A percentile compares a stretch with the other conserved stretches of the same genome.
These are phyloP conservation scores for Linnaemya tessellans DNA, from an alignment of 2,888 invertebrate genomes.

Conservation along the genomic window DNA sequence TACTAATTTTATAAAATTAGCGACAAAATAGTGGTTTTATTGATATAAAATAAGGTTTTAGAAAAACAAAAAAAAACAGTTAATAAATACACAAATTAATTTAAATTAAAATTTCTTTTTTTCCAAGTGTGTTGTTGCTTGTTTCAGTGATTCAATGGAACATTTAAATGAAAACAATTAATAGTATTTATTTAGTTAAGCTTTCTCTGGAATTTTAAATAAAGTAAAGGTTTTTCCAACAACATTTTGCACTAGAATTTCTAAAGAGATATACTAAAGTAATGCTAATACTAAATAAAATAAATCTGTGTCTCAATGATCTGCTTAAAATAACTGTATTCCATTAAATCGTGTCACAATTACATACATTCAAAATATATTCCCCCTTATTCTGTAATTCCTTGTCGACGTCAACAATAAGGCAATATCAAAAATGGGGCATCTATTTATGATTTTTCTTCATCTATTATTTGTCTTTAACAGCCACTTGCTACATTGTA, in stretches of 20 bases:
- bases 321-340: neutral
- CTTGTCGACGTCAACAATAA: no score
- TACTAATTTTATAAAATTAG: conserved; percentile 67
- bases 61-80: neutral
- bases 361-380: no score
- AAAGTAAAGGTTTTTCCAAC: neutral
- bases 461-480: no score
- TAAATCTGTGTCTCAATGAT: neutral
- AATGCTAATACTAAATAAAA: neutral
- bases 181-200: neutral
- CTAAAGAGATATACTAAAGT: neutral
- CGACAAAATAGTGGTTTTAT: conserved; percentile 69
- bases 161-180: neutral
- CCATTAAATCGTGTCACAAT: no score
- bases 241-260: neutral
- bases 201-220: conserved; percentile 3
- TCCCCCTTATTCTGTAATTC: no score
- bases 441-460: no score
- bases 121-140: neutral
- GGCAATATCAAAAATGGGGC: no score
- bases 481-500: no score
- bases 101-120: conserved; percentile 8
- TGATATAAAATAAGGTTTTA: conserved; percentile 28
- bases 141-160: neutral
- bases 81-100: conserved; percentile 1